Conservation (phyloP, 2,113 vertebrate species). For the Tragelaphus buxtoni region DNA sequence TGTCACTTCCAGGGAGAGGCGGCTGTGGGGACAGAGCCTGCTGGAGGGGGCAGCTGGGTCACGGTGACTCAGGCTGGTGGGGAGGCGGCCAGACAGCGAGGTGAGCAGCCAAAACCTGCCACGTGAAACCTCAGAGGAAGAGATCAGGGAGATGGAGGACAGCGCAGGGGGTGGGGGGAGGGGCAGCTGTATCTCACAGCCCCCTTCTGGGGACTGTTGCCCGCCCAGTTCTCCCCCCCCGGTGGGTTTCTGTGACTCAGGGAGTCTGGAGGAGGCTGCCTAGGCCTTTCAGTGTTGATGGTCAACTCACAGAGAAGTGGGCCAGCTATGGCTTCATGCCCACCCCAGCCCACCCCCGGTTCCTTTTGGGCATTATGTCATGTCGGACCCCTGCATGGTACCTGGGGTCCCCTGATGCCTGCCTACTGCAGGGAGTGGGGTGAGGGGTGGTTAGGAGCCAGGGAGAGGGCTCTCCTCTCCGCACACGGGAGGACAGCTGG, state of each 20-base stretch:
- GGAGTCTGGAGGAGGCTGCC: neutral
- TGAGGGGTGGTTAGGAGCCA: too few relatives aligned
- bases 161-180: fast-evolving
- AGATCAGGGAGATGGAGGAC: neutral
- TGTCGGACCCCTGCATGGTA: neutral
- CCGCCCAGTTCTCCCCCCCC: neutral
- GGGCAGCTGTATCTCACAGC: fast-evolving
- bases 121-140: neutral
- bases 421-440: neutral
- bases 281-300: neutral
- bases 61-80: constrained; percentile 43
- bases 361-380: neutral
- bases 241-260: neutral
- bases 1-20: constrained; percentile 38
- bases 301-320: neutral
- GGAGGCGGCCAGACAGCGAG: constrained; percentile 32
- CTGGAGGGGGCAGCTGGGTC: constrained; percentile 52
- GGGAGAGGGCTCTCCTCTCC: fast-evolving
- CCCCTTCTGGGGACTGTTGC: neutral
- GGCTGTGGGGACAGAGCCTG: constrained; percentile 44
- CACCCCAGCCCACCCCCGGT: neutral
- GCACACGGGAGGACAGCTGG: neutral
- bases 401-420: neutral
- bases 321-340: neutral
- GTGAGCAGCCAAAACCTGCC: constrained; percentile 37